Evolutionary conservation across 2,888 invertebrate species (phyloP).

Genomic region (Latheticus oryzae): DNA sequence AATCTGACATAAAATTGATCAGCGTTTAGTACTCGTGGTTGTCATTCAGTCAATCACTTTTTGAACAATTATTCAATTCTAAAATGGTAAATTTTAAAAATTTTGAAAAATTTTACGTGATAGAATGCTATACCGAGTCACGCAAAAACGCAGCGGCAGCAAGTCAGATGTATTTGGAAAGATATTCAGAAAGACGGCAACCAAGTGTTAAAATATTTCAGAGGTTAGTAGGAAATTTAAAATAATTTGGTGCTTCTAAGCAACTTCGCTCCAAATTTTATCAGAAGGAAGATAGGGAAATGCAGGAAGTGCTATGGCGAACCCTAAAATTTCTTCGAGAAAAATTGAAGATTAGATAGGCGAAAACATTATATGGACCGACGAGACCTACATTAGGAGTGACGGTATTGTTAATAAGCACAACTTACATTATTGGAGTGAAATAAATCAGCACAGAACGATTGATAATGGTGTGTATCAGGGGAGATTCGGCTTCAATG

Average conservation of each 20-base stretch:
- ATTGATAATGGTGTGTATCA: not conserved
- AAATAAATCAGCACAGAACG: not conserved
- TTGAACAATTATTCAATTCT: too few relatives aligned
- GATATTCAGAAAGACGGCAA: not conserved
- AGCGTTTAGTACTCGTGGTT: too few relatives aligned
- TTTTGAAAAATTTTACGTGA: too few relatives aligned
- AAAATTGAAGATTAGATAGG: not conserved
- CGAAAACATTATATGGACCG: not conserved
- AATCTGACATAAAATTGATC: too few relatives aligned
- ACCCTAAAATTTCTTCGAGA: not conserved
- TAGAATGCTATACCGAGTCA: too few relatives aligned
- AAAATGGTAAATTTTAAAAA: too few relatives aligned
- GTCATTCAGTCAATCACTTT: too few relatives aligned
- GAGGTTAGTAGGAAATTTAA: not conserved
- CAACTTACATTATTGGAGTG: not conserved
- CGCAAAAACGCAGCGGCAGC: too few relatives aligned
- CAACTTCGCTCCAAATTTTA: slow-evolving; percentile 1
- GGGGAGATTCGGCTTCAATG: not conserved
- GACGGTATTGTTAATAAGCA: not conserved
- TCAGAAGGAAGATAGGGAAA: not conserved
- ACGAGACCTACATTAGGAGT: not conserved
- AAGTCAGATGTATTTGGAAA: too few relatives aligned
- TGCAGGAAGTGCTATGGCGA: not conserved
- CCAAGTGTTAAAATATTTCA: slow-evolving; percentile 1
- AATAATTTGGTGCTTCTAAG: not conserved